Base-by-base conservation (phyloP, 1,140 invertebrate species). In the Drosophila ironensis region DNA sequence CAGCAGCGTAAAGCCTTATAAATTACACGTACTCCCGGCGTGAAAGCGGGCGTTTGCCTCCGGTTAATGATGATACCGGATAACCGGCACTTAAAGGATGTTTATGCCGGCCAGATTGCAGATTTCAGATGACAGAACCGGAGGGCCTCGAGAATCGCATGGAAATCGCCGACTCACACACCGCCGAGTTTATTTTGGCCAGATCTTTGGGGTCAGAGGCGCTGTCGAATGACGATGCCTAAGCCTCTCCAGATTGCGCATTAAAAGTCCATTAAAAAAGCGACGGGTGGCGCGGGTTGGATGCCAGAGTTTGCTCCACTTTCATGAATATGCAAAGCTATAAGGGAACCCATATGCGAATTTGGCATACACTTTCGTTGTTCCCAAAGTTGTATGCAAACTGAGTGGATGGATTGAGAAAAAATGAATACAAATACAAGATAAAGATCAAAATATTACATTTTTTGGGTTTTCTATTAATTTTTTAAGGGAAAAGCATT, bases 41-140 rank as follows among this genome's bases (percentile, higher is more conserved):
- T 82, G 76, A 81, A 81, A 82, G 67, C 76, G 60, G 72, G 77
- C 76, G 76, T 80, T 67, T 53, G 72, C 67, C 60, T 68, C 66
- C 57, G 77, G 67, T 82, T 81, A 81, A 81, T 81, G 68, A 72
- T 72, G 77, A 76, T 76, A 82, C 77, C 60, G 68, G 77, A 81
- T 82, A 81, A 82, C 80, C 64, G 42, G 57, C 80, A 86, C 70
- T 78, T 84, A 74, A 72, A 73, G 78, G 73, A 84, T 82, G 77
- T 82, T 82, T 77, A 82, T 82, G 75, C 9, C 19, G 27, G 12
- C 22, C 33, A 63, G 24, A 24, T 63, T 8, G 66, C 64, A 56
- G 30, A n/a, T n/a, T n/a, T n/a, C n/a, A n/a, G n/a, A n/a, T n/a
- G n/a, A n/a, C n/a, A n/a, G n/a, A n/a, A n/a, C n/a, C n/a, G n/a